Evolutionary conservation across 2,888 invertebrate species (phyloP), one percentile per base, ranked within the genome.

Genomic region (Acanthoscelides obtectus): DNA sequence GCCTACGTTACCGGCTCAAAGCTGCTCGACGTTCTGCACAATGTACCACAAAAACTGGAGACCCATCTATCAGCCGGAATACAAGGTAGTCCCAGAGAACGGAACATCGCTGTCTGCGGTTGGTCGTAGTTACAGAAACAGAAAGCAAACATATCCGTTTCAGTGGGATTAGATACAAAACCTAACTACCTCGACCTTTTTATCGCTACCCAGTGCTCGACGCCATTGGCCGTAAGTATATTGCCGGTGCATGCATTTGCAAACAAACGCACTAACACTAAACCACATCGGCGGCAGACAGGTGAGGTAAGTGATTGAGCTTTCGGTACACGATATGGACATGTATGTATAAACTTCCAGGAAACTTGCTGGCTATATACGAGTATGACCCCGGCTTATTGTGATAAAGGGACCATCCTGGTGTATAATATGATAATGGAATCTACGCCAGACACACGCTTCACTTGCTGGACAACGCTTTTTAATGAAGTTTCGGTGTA

Each of bases 241-340:
- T 45, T 45, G 45, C 8, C 45, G 6, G 12, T 45, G 45, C 45
- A 45, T 78, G 78, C 75, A 83, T 83, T 82, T 83, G 82, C 83
- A 83, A 82, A 81, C 82, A 83, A 81, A 80, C 79, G 80, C 81
- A 77, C 80, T 83, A 81, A 83, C 81, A 81, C 79, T 78, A 78
- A 77, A 80, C 20, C 68, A 80, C 82, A 82, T 82, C 83, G 81
- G 81, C 83, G 83, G 81, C 83, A 83, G 45, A 12, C 45, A 45
- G 45, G 45, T 45, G 45, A 45, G 83, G 83, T 83, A 80, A 83
- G 80, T 80, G 82, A 83, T 83, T 82, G 83, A 83, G 82, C 81
- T 81, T 82, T 82, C 79, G 79, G 81, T 79, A 84, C 84, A 84
- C 81, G 83, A 82, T 83, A 84, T 83, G 82, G 83, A 83, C 81